phyloP scores from a whole-genome alignment of 92 coral and sea anemone genomes.

The Palythoa caribaeorum region DNA sequence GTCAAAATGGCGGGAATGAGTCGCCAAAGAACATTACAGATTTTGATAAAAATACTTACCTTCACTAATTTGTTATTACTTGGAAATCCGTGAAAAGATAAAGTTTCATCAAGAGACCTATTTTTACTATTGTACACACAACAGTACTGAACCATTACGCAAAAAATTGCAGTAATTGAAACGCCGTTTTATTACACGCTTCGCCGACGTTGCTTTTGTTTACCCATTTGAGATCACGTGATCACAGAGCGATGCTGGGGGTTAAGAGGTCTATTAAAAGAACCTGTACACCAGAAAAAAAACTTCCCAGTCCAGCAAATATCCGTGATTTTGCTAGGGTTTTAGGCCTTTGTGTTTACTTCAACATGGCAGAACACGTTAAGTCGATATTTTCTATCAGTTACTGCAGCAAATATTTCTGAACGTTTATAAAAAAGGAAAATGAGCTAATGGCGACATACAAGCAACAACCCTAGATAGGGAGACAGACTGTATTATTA shows the following conservation, averaged over 20 bases:
- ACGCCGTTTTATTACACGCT: neutral
- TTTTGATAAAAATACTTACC: slow-evolving; percentile 12
- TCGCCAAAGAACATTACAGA: neutral
- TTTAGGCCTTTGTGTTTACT: too few species aligned
- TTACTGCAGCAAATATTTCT: too few species aligned
- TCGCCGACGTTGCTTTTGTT: neutral
- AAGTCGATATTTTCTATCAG: too few species aligned
- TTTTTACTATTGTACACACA: slow-evolving; percentile 63
- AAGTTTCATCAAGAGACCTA: slow-evolving; percentile 46
- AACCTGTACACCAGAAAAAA: too few species aligned
- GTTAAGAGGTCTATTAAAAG: slow-evolving; percentile 3
- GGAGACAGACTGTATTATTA: too few species aligned
- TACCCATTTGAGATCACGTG: neutral
- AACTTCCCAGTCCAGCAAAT: too few species aligned
- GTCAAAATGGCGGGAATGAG: neutral
- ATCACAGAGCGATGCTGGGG: neutral
- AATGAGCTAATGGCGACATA: too few species aligned
- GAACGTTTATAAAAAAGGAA: too few species aligned
- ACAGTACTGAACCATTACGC: slow-evolving; percentile 66
- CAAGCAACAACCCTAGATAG: too few species aligned
- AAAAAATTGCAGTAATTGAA: neutral
- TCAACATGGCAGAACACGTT: too few species aligned
- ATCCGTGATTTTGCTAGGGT: too few species aligned
- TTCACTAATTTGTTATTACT: slow-evolving; percentile 53
- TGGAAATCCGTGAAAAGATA: slow-evolving; percentile 68